phyloP scores from a whole-genome alignment of 1,140 invertebrate species.

The Colletes gigas region DNA sequence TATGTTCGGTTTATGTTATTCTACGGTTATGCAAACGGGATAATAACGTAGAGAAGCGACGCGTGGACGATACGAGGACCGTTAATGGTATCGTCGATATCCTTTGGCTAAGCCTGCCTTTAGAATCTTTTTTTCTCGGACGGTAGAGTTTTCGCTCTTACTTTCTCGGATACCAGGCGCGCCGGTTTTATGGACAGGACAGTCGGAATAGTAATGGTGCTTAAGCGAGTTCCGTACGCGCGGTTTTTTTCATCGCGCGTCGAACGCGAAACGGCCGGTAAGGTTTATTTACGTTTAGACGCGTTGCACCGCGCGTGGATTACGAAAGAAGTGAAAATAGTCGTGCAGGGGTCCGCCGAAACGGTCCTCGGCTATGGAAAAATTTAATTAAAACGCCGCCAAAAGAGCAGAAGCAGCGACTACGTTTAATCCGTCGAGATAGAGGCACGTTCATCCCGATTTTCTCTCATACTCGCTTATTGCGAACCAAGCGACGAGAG shows the following conservation, averaged over 20 bases:
- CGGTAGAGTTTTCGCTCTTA: slow-evolving; percentile 1
- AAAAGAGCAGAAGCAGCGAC: neutral
- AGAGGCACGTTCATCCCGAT: neutral
- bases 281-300: slow-evolving; percentile 33
- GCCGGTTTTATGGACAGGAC: slow-evolving; percentile 31
- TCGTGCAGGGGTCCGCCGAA: neutral
- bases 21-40: too few relatives aligned
- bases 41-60: too few relatives aligned
- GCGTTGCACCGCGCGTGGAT: slow-evolving; percentile 19
- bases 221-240: slow-evolving; percentile 37
- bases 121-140: neutral
- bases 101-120: neutral
- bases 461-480: neutral
- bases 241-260: slow-evolving; percentile 11
- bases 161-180: slow-evolving; percentile 15
- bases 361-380: slow-evolving; percentile 1
- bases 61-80: too few relatives aligned
- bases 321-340: slow-evolving; percentile 17
- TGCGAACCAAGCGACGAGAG: too few relatives aligned
- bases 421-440: neutral
- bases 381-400: neutral
- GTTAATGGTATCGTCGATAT: neutral
- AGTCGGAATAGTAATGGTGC: slow-evolving; percentile 39
- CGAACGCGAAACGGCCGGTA: slow-evolving; percentile 27
- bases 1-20: too few relatives aligned